phyloP scores from a whole-genome alignment of 1,140 invertebrate species.

The Batillaria attramentaria region DNA sequence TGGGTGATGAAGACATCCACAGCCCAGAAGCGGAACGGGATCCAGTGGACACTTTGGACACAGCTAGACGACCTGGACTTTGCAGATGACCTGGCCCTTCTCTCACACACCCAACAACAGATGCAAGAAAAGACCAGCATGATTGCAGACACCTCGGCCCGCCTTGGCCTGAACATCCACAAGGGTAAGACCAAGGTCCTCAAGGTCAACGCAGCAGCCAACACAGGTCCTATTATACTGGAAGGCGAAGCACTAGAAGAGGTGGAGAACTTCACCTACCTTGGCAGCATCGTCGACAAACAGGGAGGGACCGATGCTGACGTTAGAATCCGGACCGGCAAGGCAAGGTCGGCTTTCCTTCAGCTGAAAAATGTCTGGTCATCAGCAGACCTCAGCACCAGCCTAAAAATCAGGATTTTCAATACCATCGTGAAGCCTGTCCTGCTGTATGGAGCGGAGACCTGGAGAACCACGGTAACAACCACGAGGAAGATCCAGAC shows the following conservation, averaged over 20 bases:
- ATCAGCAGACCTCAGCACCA: background rate
- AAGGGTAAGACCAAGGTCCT: constrained; percentile 38
- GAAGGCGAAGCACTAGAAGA: constrained; percentile 15
- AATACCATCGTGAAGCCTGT: constrained; percentile 13
- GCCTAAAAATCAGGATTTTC: background rate
- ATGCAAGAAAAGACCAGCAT: constrained; percentile 33
- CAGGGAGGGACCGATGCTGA: background rate
- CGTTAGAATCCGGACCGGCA: background rate
- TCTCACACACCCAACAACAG: constrained; percentile 29
- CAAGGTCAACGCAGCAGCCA: constrained; percentile 25
- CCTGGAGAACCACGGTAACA: background rate
- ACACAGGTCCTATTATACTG: constrained; percentile 8
- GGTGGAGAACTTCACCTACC: constrained; percentile 7
- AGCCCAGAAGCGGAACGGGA: constrained; percentile 12
- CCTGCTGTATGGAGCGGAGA: constrained; percentile 11
- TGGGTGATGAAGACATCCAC: background rate
- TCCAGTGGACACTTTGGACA: background rate
- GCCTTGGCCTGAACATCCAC: constrained; percentile 34
- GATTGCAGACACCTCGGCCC: constrained; percentile 16
- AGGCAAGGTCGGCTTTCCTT: constrained; percentile 8
- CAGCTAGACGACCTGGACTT: constrained; percentile 40
- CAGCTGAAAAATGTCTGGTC: constrained; percentile 12
- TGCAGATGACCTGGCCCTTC: constrained; percentile 36
- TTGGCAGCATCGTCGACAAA: constrained; percentile 18
- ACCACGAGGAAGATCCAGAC: background rate